Base-by-base conservation (phyloP, 2,113 vertebrate species). In the Amphilophus citrinellus region DNA sequence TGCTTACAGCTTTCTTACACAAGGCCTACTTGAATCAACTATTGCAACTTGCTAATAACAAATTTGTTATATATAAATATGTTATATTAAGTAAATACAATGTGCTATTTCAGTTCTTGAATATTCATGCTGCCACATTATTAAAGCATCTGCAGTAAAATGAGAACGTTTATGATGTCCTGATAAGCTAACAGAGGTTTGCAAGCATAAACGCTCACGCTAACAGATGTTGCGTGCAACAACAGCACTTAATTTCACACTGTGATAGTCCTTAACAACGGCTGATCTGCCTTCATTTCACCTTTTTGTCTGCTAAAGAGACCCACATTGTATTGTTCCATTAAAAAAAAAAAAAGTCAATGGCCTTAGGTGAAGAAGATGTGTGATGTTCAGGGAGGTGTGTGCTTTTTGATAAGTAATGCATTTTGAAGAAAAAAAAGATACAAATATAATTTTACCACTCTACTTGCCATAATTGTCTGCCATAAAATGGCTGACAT, bases 211-310 rank as follows among this genome's bases (percentile, higher is more conserved):
- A 88, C 81, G 86, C 32, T 85, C 84, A 86, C 82, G 86, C 44
- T 87, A 87, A 86, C 82, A 89, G 66, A 89, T 78, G 77, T 60
- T 79, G 82, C 78, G 50, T 65, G 59, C 73, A 85, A 88, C 76
- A 90, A 81, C 84, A 89, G 35, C 85, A 77, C 83, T 92, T 93
- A 57, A 93, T 95, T 94, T 93, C 93, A 93, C 91, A 93, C 88
- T 81, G 86, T 57, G 85, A 82, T 91, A 84, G 77, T 83, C 84
- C 77, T 84, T 71, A 80, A 93, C 90, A 94, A 93, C 92, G 87
- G 89, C 87, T 77, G 78, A 93, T 89, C 90, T 87, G 68, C 84
- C 79, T 68, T 91, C 85, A 76, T 59, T 73, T 42, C 79, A 89
- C 87, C 84, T 92, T 87, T 92, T 83, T 84, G 84, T 77, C 53